phyloP scores from a whole-genome alignment of 1,140 invertebrate genomes.

The Drosophila miranda region DNA sequence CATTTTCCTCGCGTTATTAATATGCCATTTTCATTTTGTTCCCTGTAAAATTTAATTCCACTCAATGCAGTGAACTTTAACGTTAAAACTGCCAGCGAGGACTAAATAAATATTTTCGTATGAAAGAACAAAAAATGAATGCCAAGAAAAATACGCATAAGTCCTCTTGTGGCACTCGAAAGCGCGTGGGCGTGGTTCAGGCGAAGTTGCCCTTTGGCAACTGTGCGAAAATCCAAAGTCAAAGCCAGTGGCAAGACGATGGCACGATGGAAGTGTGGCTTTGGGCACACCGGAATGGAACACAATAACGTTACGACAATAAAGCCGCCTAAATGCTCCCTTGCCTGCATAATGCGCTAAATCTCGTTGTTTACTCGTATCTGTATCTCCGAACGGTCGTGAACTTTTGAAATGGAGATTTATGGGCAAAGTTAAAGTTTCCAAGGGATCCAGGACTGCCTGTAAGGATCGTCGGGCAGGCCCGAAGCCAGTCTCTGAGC shows the following conservation, averaged over 20 bases:
- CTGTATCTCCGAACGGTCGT: slow-evolving; percentile 31
- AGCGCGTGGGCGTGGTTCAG: slow-evolving; percentile 35
- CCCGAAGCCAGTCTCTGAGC: neutral
- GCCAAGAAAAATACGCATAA: slow-evolving; percentile 38
- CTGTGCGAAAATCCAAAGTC: slow-evolving; percentile 20
- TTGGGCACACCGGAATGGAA: slow-evolving; percentile 36
- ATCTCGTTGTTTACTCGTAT: slow-evolving; percentile 36
- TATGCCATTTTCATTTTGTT: slow-evolving; percentile 20
- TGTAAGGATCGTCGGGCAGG: neutral
- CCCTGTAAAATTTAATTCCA: slow-evolving; percentile 4
- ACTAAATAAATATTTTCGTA: slow-evolving; percentile 1
- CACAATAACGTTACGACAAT: slow-evolving; percentile 27
- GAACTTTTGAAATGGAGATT: slow-evolving; percentile 49
- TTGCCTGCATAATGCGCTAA: slow-evolving; percentile 55
- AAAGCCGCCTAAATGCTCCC: slow-evolving; percentile 43
- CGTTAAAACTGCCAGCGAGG: no score
- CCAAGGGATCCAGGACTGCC: neutral
- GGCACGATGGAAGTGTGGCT: slow-evolving; percentile 35
- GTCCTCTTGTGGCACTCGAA: slow-evolving; percentile 25
- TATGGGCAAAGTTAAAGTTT: slow-evolving; percentile 24
- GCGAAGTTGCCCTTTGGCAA: slow-evolving; percentile 42
- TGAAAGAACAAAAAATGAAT: neutral
- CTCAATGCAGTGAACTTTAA: neutral
- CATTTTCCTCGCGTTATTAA: slow-evolving; percentile 20
- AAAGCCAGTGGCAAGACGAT: slow-evolving; percentile 1